Conservation (phyloP, 1,140 invertebrate species). For the Bombus waltoni region DNA sequence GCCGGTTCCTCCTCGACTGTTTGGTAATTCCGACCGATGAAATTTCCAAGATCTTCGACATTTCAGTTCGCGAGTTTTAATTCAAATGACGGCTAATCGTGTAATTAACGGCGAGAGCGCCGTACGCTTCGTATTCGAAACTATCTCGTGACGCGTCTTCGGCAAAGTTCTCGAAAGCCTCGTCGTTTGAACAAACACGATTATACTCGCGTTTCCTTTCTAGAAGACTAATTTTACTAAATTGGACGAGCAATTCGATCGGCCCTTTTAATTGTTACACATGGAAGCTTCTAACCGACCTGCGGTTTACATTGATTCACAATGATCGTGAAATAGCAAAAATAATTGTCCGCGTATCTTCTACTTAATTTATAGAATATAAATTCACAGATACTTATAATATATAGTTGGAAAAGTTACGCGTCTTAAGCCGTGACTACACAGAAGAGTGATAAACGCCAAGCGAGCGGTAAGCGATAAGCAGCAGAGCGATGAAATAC, state of each 20-base stretch:
- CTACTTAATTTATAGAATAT: conserved; percentile 8
- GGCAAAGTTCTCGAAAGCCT: background rate
- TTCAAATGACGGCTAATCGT: background rate
- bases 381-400: conserved; percentile 9
- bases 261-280: background rate
- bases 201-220: background rate
- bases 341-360: background rate
- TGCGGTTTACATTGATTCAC: conserved; percentile 30
- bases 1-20: background rate
- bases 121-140: background rate
- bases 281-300: conserved; percentile 42
- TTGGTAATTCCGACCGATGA: background rate
- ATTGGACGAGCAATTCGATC: background rate
- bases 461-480: background rate
- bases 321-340: background rate
- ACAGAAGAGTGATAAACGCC: background rate
- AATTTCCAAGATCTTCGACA: background rate
- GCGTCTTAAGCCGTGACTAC: background rate
- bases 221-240: conserved; percentile 16
- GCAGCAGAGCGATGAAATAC: background rate
- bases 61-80: background rate
- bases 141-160: background rate
- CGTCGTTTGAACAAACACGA: background rate
- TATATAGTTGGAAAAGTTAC: background rate
- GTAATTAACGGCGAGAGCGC: background rate